phyloP scores from a whole-genome alignment of 2,888 invertebrate species.

The Ectobius pallidus region DNA sequence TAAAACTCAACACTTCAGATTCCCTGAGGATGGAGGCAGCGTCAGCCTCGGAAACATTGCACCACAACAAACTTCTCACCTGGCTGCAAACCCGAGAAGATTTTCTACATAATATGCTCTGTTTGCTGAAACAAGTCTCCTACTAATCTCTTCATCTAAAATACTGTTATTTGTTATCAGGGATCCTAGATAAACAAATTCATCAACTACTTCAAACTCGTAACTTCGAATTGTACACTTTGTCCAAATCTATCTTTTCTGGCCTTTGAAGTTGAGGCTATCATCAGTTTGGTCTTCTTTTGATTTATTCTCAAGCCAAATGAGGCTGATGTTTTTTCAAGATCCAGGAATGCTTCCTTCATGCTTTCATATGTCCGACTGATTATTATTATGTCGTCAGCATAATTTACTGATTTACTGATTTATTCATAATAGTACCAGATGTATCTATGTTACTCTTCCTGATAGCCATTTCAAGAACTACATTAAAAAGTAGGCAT shows the following conservation, averaged over 20 bases:
- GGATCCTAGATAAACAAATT: too few relatives aligned
- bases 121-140: too few relatives aligned
- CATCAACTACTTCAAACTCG: not conserved
- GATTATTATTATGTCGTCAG: not conserved
- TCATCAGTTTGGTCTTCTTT: slow-evolving; percentile 3
- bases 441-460: slow-evolving; percentile 9
- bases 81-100: too few relatives aligned
- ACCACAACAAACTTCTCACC: too few relatives aligned
- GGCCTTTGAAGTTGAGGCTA: slow-evolving; percentile 1
- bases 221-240: not conserved
- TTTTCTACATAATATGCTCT: too few relatives aligned
- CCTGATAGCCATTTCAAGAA: not conserved
- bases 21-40: too few relatives aligned
- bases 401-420: too few relatives aligned
- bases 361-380: not conserved
- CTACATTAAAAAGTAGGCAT: slow-evolving; percentile 1
- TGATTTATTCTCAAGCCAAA: not conserved
- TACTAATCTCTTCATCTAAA: too few relatives aligned
- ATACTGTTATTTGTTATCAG: too few relatives aligned
- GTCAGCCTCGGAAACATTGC: too few relatives aligned
- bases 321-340: too few relatives aligned
- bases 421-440: not conserved
- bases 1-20: too few relatives aligned
- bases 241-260: not conserved
- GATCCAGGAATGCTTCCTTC: not conserved